Base-by-base conservation (phyloP, 2,888 invertebrate species). In the Dysmachus trigonus region DNA sequence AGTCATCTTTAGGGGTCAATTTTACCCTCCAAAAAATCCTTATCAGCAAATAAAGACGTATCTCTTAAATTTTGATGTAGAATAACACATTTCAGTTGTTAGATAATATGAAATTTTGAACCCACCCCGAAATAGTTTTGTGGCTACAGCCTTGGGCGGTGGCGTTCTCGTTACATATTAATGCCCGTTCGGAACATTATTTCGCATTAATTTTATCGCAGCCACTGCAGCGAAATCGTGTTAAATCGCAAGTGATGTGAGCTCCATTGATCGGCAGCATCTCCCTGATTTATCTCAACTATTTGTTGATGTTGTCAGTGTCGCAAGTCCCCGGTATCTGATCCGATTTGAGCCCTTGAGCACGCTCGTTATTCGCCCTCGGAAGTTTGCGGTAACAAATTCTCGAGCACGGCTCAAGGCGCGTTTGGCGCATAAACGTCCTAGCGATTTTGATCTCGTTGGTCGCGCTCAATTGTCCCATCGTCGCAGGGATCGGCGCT, bases 291-390 rank as follows among this genome's bases (percentile, higher is more conserved):
- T 47, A 79, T 51, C 41, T 79, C 79, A 81, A 53, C 33, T 81
- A 81, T 81, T 81, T 87, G 87, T 87, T 87, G 85, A 87, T 87
- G 82, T 85, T 87, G 85, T 79, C 76, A 81, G 53, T 85, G 85
- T 53, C 82, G 85, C 33, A 38, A 79, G 47, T 22, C 77, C 18
- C 30, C 10, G 53, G 15, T 62, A 81, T 81, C 81, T 53, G 85
- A 87, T 87, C 85, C 62, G 62, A 87, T 87, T 87, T 71, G 82
- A 87, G 79, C 76, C 82, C 87, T 87, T 87, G 85, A 77, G 62
- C 87, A 87, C 87, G 87, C 87, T 85, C 85, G 83, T 27, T 71
- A 83, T 85, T 85, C 51, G 30, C 53, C 18, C n/a, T 77, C 6
- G 4, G 3, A 73, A 62, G 33, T 81, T 53, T 81, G 53, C 22